A percentile compares a stretch with the other conserved stretches of the same genome.
These are phyloP conservation scores for Clarias gariepinus DNA, from an alignment of 2,113 vertebrate species.

Conservation along the genomic window DNA sequence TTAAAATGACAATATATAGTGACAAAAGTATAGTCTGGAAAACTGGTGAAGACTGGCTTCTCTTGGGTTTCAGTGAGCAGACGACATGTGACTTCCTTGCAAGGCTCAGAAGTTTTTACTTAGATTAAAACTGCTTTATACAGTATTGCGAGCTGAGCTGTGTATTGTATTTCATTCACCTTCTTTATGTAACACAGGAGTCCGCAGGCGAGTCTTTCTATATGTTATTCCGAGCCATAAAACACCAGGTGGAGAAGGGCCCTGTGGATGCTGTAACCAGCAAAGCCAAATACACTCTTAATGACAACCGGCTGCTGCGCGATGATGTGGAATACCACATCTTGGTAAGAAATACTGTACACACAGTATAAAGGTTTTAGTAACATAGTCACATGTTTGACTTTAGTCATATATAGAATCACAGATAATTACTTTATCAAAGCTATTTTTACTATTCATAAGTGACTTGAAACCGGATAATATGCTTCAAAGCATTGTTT, in stretches of 20 bases:
- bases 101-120: not conserved
- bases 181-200: constrained; percentile 72
- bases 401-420: not conserved
- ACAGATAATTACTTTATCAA: not conserved
- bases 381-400: not conserved
- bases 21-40: no score
- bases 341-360: constrained; percentile 80
- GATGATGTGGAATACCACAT: constrained; percentile 95
- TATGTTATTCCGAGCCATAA: constrained; percentile 96
- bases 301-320: constrained; percentile 92
- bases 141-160: not conserved
- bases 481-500: not conserved
- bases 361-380: not conserved
- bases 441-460: not conserved
- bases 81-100: no score
- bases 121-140: no score
- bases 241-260: constrained; percentile 97
- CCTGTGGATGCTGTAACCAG: constrained; percentile 93
- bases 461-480: not conserved
- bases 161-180: not conserved
- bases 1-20: no score
- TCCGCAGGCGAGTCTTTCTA: constrained; percentile 93
- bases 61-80: no score
- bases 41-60: no score
- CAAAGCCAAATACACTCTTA: constrained; percentile 96